Evolutionary conservation across 2,888 invertebrate genomes (phyloP), one percentile per base, ranked within the genome.

Genomic region (Nemotelus nigrinus): DNA sequence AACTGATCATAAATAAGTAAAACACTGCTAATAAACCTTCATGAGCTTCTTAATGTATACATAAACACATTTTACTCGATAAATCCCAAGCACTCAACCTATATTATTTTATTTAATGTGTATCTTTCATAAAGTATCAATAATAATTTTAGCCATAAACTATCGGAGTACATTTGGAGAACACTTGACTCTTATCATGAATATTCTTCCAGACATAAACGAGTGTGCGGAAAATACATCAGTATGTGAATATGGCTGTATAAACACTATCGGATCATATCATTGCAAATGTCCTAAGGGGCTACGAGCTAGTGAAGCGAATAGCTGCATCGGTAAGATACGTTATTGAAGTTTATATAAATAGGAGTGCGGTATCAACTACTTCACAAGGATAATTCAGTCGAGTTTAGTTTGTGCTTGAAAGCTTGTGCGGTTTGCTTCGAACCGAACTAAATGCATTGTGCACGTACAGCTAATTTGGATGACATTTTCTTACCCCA

Each of bases 241-340:
- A 7, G 87, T 86, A 8, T 90, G 90, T 80, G 85, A 87, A 79
- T 84, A 86, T 79, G 83, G 84, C 57, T 90, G 90, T 81, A 82
- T 84, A 79, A 90, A 90, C 82, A 87, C 86, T 57, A 84, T 85
- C 3, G 89, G 90, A 71, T 87, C 88, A n/a, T 89, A 87, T 81
- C 84, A 84, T 60, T 90, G 90, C 81, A 84, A 85, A 55, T 90
- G 89, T 80, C 85, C 83, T 10, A 78, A 82, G 41, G 89, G 89
- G 41, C 87, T 86, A 78, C 83, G 87, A 67, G 83, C 88, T 60
- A 84, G 84, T 3, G 80, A 81, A 39, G 81, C 82, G 79, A 78
- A 79, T 76, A 84, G 82, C 3, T 85, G 85, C 81, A 80, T 80
- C 63, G 81, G 81, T 81, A 80, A 80, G n/a, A 50, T 50, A 68